phyloP scores from a whole-genome alignment of 2,888 invertebrate species.

The Deroplatys truncata region DNA sequence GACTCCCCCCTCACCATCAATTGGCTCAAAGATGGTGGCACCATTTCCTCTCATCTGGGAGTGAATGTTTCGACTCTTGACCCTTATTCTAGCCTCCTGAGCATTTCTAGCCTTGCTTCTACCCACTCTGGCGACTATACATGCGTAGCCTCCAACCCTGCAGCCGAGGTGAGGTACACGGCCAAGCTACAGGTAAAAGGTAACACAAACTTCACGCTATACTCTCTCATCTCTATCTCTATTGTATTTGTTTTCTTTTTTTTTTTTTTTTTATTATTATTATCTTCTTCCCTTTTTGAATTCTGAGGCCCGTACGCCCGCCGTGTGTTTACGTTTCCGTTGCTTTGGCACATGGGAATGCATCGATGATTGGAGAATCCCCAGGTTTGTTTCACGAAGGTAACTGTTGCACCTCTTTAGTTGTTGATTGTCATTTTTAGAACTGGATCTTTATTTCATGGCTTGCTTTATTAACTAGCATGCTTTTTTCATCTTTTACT shows the following conservation, averaged over 20 bases:
- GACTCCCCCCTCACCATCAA: constrained; percentile 74
- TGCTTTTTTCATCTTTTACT: constrained; percentile 10
- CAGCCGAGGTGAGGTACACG: constrained; percentile 73
- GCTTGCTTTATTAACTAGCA: constrained; percentile 19
- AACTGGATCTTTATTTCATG: constrained; percentile 14
- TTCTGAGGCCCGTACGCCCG: constrained; percentile 20
- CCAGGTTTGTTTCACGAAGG: constrained; percentile 30
- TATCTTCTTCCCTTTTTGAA: constrained; percentile 17
- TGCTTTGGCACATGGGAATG: constrained; percentile 55
- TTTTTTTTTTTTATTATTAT: neutral
- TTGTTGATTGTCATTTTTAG: constrained; percentile 15
- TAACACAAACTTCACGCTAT: constrained; percentile 48
- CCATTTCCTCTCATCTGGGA: constrained; percentile 60
- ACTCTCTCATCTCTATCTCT: constrained; percentile 25
- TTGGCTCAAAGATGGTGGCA: constrained; percentile 79
- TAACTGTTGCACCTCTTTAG: constrained; percentile 31
- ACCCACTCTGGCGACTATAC: constrained; percentile 73
- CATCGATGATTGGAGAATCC: constrained; percentile 28
- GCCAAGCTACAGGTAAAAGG: constrained; percentile 78
- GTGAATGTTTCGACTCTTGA: constrained; percentile 69
- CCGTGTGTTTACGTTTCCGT: constrained; percentile 40
- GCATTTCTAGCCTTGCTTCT: constrained; percentile 71
- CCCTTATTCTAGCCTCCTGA: constrained; percentile 71
- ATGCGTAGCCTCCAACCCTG: constrained; percentile 74
- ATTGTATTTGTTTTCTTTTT: constrained; percentile 7